Base-by-base conservation (phyloP, 2,113 vertebrate genomes). In the Xenotilapia leptura region DNA sequence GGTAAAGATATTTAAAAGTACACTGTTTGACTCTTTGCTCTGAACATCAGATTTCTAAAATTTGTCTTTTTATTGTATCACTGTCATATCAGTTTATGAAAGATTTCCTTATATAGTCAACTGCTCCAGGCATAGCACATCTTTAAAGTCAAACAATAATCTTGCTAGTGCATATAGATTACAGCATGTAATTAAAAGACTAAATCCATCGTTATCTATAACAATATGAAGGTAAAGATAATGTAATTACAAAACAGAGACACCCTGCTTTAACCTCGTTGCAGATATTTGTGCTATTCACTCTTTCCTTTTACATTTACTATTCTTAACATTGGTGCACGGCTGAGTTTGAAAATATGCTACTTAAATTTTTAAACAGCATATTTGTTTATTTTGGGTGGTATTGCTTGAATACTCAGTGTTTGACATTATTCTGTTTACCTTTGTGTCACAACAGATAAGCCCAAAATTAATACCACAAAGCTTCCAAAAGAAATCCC, bases 401-500 rank as follows among this genome's bases (percentile, higher is more conserved):
- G 38, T 19, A 15, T 45, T 31, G 5, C 38, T 77, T 80, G 4
- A 79, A 77, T 17, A 33, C 14, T 45, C 42, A 45, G 42, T 45
- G 42, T 14, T 31, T 87, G 14, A 53, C 6, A 5, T 14, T 60
- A 9, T 19, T 54, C 55, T 58, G 55, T 58, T 17, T 38, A 6
- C 11, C 33, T 33, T 8, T 77, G 2, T 84, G 49, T 85, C 3
- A 68, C 45, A 17, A 90, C 90, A 96, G 96, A 94, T 91, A 87
- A 82, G 51, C 96, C 96, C 7, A 6, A 2, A 21, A 96, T 95
- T 70, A 95, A 95, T 26, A 82, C 36, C 14, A 86, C 75, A 4
- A 95, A 93, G 65, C 91, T 95, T 42, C 92, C 85, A 1, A 42
- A 19, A 5, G 65, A 1, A 11, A 45, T 96, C 73, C 95, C 95